Percentiles rank a stretch among this genome's conserved stretches.
These are phyloP conservation scores for Lasioglossum marginatum DNA, from an alignment of 2,888 invertebrate genomes.

Conservation along the genomic window DNA sequence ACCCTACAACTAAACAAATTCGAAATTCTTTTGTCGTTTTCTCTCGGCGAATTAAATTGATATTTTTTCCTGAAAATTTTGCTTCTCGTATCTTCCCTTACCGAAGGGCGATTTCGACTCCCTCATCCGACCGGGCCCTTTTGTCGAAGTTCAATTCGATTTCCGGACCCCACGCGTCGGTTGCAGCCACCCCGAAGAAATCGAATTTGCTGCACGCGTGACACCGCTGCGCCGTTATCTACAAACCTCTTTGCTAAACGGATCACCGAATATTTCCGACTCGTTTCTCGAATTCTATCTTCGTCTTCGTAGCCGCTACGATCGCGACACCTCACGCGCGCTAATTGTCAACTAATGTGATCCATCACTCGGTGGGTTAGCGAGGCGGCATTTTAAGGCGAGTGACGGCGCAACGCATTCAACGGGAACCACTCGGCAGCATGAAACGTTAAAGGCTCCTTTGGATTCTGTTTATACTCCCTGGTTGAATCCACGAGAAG, in stretches of 20 bases:
- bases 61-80: too few relatives aligned
- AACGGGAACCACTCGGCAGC: conserved; percentile 11
- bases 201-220: neutral
- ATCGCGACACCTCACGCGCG: conserved; percentile 11
- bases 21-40: neutral
- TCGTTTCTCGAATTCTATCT: conserved; percentile 1
- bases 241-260: neutral
- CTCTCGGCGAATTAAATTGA: too few relatives aligned
- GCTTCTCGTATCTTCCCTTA: too few relatives aligned
- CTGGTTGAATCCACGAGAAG: conserved; percentile 30
- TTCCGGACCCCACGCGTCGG: neutral
- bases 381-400: conserved; percentile 4
- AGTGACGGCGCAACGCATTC: conserved; percentile 1
- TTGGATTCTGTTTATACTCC: conserved; percentile 38
- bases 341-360: conserved; percentile 57
- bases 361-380: conserved; percentile 28
- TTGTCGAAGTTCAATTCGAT: neutral
- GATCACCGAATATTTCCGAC: conserved; percentile 9
- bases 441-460: conserved; percentile 58
- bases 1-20: neutral
- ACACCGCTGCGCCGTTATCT: neutral
- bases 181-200: neutral
- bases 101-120: neutral
- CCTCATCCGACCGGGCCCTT: neutral
- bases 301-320: neutral